Conservation (phyloP, 2,888 invertebrate genomes). For the Drosophila melanosoma region DNA sequence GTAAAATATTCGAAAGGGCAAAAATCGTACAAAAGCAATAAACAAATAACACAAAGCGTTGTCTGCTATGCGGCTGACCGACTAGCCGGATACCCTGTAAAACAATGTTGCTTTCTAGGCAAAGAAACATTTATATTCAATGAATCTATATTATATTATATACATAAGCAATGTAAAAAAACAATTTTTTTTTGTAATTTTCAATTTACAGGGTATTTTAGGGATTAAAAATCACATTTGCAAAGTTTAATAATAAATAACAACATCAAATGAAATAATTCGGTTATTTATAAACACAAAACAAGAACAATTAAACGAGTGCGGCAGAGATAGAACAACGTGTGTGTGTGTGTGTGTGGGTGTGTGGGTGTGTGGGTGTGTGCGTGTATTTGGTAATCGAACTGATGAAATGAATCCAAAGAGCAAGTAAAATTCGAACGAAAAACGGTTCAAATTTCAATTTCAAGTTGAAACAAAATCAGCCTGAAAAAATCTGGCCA, state of each 20-base stretch:
- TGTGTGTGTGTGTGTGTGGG: neutral
- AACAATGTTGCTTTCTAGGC: neutral
- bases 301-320: neutral
- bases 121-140: too few relatives aligned
- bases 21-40: neutral
- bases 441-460: slow-evolving; percentile 53
- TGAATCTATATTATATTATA: too few relatives aligned
- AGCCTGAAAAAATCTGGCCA: slow-evolving; percentile 51
- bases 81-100: slow-evolving; percentile 13
- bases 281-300: neutral
- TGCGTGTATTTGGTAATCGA: slow-evolving; percentile 39
- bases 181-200: too few relatives aligned
- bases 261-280: neutral
- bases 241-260: too few relatives aligned
- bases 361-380: neutral
- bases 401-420: slow-evolving; percentile 38
- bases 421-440: slow-evolving; percentile 33
- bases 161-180: too few relatives aligned
- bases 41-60: neutral
- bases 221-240: neutral
- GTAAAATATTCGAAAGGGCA: slow-evolving; percentile 15
- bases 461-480: slow-evolving; percentile 52
- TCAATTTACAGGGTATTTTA: neutral
- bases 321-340: too few relatives aligned
- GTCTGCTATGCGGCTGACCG: neutral